Percentiles rank a stretch among this genome's conserved stretches.
phyloP scores from a whole-genome alignment of 2,888 invertebrate genomes.

The Lycophotia porphyrea region DNA sequence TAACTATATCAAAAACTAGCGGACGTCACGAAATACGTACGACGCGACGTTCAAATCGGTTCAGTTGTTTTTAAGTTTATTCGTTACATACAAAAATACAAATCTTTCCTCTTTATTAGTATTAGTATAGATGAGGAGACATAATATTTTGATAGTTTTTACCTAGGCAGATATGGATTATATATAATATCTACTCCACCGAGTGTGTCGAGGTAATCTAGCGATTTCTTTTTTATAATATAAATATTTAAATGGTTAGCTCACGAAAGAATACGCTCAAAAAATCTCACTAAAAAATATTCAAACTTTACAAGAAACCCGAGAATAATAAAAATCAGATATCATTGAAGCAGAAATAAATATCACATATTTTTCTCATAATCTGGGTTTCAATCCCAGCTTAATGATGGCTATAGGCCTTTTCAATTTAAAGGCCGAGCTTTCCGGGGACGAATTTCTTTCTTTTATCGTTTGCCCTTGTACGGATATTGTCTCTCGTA shows the following conservation, averaged over 20 bases:
- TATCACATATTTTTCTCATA: slow-evolving; percentile 41
- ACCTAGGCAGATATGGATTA: too few relatives aligned
- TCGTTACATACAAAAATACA: too few relatives aligned
- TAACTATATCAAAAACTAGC: not conserved
- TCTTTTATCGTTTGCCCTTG: slow-evolving; percentile 47
- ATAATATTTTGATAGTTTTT: too few relatives aligned
- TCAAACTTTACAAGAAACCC: not conserved
- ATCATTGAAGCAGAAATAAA: slow-evolving; percentile 17
- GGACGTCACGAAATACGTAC: too few relatives aligned
- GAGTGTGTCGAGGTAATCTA: not conserved
- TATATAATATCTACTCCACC: too few relatives aligned
- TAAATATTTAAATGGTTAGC: not conserved
- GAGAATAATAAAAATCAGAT: not conserved
- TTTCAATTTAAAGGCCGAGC: slow-evolving; percentile 47
- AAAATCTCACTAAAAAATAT: not conserved
- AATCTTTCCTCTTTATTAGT: too few relatives aligned
- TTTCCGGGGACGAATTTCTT: slow-evolving; percentile 34
- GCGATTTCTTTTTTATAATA: not conserved
- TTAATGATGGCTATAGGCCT: slow-evolving; percentile 41
- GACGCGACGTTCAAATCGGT: too few relatives aligned
- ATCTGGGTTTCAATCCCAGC: slow-evolving; percentile 41
- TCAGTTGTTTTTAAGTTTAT: too few relatives aligned
- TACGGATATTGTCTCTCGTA: slow-evolving; percentile 49
- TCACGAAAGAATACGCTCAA: not conserved
- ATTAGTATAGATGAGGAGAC: too few relatives aligned